Percentiles rank a stretch among this genome's conserved stretches.
Evolutionary conservation across 1,140 invertebrate species (phyloP).

Genomic region (Berghia stephanieae): DNA sequence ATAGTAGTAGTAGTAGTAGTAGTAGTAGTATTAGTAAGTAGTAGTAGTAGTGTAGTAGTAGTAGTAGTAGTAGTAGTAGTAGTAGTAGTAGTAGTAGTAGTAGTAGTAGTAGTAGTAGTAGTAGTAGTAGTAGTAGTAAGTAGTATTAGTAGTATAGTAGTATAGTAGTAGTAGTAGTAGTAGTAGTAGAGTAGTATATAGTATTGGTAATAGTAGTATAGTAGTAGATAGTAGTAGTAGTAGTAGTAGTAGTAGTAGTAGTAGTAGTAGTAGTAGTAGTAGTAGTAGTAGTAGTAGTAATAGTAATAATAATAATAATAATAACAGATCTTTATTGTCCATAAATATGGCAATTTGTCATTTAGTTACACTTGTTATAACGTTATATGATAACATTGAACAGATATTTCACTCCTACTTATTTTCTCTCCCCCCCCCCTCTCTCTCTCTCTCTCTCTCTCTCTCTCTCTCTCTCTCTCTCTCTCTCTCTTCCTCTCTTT

Average conservation of each 20-base stretch:
- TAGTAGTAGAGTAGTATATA: neutral
- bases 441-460: neutral
- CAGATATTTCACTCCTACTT: neutral
- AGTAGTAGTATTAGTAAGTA: neutral
- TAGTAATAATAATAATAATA: neutral
- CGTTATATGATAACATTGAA: neutral
- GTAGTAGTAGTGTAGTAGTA: neutral
- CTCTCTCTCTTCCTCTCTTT: neutral
- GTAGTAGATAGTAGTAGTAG: neutral
- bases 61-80: neutral
- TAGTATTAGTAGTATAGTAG: too few relatives aligned
- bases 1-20: neutral
- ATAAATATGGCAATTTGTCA: neutral
- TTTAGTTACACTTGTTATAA: neutral
- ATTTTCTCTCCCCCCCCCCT: neutral
- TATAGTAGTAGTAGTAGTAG: neutral
- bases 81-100: neutral
- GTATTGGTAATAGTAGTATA: neutral
- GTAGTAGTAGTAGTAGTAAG: neutral
- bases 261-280: neutral
- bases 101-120: neutral
- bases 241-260: neutral
- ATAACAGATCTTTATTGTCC: neutral
- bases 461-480: neutral
- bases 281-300: conserved; percentile 11